A percentile compares a stretch with the other conserved stretches of the same genome.
Evolutionary conservation across 2,888 invertebrate species (phyloP).

Genomic region (Actias luna): DNA sequence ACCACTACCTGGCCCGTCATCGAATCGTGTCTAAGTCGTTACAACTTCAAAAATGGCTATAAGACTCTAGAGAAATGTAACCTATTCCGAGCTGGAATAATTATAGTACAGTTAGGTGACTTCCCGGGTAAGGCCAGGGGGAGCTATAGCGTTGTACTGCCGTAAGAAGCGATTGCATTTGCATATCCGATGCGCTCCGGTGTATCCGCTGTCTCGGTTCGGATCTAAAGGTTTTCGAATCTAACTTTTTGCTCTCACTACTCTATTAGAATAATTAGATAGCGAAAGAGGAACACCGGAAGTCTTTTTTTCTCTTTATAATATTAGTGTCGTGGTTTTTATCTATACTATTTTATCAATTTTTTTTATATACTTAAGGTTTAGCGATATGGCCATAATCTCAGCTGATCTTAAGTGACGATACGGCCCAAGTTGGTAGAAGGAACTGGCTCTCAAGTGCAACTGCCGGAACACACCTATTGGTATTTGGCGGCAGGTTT

Average conservation of each 20-base stretch:
- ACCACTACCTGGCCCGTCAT: no score
- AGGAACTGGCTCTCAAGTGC: no score
- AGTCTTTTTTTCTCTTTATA: no score
- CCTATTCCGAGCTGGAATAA: background rate
- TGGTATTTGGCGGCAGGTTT: no score
- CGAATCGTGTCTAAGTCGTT: no score
- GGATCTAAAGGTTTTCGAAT: conserved; percentile 11
- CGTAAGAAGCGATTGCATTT: conserved; percentile 61
- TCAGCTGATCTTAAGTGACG: no score
- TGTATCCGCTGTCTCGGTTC: background rate
- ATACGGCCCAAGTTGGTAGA: no score
- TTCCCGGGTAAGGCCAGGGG: conserved; percentile 30
- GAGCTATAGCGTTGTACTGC: conserved; percentile 54
- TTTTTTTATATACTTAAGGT: no score
- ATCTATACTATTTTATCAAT: background rate
- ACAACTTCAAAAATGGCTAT: no score
- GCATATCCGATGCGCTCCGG: conserved; percentile 49
- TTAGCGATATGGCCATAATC: no score
- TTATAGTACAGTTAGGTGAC: conserved; percentile 5
- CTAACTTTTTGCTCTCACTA: background rate
- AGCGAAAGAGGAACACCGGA: background rate
- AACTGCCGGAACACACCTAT: no score
- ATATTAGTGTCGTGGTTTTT: no score
- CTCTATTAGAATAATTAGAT: background rate
- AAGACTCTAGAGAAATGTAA: background rate